A percentile compares a stretch with the other conserved stretches of the same genome.
Conservation (phyloP, 2,797 vertebrate species). For the Sternarchorhynchus goeldii region DNA sequence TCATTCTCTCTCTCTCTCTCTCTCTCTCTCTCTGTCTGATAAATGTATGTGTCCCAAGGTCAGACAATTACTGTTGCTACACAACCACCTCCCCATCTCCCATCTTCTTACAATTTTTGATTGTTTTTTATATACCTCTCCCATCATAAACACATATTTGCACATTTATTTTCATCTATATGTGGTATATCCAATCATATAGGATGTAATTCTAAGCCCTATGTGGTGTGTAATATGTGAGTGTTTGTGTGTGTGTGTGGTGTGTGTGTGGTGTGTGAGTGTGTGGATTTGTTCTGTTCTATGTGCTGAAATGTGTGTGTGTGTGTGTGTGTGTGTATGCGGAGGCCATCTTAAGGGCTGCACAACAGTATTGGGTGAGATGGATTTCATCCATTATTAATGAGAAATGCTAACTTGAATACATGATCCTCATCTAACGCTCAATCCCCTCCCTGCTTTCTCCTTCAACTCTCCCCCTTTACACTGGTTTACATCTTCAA, state of each 20-base stretch:
- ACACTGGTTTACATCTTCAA: too few species aligned
- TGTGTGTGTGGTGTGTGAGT: not conserved
- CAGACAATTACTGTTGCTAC: conserved; percentile 49
- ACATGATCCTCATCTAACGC: conserved; percentile 56
- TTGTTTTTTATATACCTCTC: too few species aligned
- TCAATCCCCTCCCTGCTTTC: conserved; percentile 10
- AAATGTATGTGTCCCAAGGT: conserved; percentile 56
- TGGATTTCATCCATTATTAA: conserved; percentile 64
- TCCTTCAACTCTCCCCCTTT: conserved; percentile 3
- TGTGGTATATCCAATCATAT: not conserved
- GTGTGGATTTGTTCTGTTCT: not conserved
- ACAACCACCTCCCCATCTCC: conserved; percentile 16
- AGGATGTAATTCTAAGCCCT: not conserved
- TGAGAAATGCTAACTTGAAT: conserved; percentile 55
- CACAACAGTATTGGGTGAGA: conserved; percentile 54
- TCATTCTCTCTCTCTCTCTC: conserved; percentile 2
- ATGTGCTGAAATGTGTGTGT: not conserved
- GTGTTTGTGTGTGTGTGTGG: too few species aligned
- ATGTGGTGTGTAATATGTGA: not conserved
- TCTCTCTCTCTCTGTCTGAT: conserved; percentile 20
- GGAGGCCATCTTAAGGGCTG: conserved; percentile 65
- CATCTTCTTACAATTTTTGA: not conserved
- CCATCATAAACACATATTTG: not conserved
- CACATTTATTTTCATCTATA: not conserved
- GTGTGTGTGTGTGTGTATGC: conserved; percentile 23